Conservation (phyloP, 2,797 vertebrate genomes). For the Valencia hispanica region DNA sequence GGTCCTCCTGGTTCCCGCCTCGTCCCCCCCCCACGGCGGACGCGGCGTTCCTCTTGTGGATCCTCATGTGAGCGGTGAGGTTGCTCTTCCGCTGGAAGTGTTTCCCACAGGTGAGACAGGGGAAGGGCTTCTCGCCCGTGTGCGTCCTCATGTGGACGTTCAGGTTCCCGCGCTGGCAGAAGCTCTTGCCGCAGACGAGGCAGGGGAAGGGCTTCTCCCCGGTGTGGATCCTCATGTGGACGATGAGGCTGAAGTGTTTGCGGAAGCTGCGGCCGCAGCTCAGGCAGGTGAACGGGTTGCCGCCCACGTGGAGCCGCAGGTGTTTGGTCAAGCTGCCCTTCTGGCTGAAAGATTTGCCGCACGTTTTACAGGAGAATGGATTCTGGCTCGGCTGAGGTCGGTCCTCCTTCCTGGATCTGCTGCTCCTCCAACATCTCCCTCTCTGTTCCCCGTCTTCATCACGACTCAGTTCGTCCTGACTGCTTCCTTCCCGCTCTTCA, state of each 20-base stretch:
- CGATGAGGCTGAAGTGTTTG: not conserved
- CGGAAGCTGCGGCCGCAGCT: not conserved
- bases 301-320: not conserved
- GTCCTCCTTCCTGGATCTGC: not conserved
- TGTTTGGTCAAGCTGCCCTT: not conserved
- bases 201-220: slow-evolving; percentile 6
- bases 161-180: not conserved
- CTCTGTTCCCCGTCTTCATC: not conserved
- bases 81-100: not conserved
- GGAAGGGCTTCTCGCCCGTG: not conserved
- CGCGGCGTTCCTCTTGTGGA: not conserved
- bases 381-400: not conserved
- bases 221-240: slow-evolving; percentile 11
- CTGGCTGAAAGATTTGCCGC: not conserved
- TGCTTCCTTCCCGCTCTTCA: no score
- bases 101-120: not conserved
- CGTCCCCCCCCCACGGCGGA: no score
- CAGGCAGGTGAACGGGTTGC: not conserved
- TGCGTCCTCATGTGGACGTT: not conserved
- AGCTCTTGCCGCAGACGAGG: not conserved
- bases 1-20: no score
- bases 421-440: not conserved
- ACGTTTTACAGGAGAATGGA: not conserved
- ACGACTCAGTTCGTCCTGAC: no score
- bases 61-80: not conserved